phyloP scores from a whole-genome alignment of 2,113 vertebrate species.

The Neoarius graeffei region DNA sequence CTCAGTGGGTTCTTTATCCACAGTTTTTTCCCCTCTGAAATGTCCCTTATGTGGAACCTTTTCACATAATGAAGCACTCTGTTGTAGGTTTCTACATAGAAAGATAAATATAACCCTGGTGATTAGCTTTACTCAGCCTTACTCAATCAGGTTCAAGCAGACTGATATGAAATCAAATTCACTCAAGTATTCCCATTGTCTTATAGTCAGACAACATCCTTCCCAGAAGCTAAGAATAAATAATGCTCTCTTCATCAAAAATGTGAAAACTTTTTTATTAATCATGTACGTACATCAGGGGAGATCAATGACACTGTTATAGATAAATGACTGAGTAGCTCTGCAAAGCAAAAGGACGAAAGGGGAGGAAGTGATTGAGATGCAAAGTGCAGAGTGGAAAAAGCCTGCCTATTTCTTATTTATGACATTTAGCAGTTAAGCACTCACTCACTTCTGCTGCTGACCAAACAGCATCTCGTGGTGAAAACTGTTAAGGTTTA shows the following conservation, averaged over 20 bases:
- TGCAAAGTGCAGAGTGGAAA: constrained; percentile 38
- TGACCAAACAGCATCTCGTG: constrained; percentile 41
- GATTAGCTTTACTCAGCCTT: not conserved
- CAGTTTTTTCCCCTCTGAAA: not conserved
- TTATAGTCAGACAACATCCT: not conserved
- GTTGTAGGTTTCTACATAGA: not conserved
- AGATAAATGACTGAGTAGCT: constrained; percentile 45
- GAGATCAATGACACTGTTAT: constrained; percentile 32
- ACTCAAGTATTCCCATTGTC: not conserved
- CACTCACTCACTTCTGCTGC: constrained; percentile 38
- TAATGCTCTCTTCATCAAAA: constrained; percentile 28
- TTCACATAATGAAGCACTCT: too few species aligned
- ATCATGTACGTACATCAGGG: constrained; percentile 21
- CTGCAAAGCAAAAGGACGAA: constrained; percentile 19
- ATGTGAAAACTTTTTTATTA: constrained; percentile 29
- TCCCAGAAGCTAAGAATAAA: constrained; percentile 7
- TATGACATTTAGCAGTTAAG: constrained; percentile 52
- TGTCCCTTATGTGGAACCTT: too few species aligned
- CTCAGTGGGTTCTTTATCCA: not conserved
- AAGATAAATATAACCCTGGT: not conserved
- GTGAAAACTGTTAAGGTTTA: constrained; percentile 33
- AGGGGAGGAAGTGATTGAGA: constrained; percentile 46
- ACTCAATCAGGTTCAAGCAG: not conserved
- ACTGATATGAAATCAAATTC: not conserved
- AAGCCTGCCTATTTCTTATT: constrained; percentile 48